Evolutionary conservation across 2,113 vertebrate genomes (phyloP).

Genomic region (Camelus dromedarius): DNA sequence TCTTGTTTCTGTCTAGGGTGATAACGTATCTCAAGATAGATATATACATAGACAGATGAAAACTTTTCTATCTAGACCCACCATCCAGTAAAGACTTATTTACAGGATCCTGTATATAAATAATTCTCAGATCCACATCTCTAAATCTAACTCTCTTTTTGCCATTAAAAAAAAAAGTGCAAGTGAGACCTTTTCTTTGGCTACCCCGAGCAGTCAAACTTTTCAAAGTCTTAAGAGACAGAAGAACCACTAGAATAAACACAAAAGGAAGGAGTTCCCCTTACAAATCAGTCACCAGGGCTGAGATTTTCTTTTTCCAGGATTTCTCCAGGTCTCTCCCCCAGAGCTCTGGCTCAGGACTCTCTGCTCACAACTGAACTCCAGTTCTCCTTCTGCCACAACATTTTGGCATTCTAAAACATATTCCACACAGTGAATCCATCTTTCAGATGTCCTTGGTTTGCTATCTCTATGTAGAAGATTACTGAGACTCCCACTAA

Average conservation of each 20-base stretch:
- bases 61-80: neutral
- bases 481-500: slow-evolving; percentile 8
- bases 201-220: neutral
- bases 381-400: slow-evolving; percentile 15
- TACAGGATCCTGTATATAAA: neutral
- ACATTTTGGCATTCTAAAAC: slow-evolving; percentile 40
- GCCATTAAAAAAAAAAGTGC: neutral
- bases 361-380: slow-evolving; percentile 33
- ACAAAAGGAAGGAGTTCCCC: neutral
- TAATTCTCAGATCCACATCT: neutral
- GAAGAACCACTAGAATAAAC: neutral
- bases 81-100: neutral
- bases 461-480: neutral
- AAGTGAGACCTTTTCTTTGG: neutral
- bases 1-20: neutral
- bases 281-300: neutral
- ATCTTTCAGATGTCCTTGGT: slow-evolving; percentile 49
- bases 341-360: neutral
- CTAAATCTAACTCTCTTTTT: neutral
- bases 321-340: neutral
- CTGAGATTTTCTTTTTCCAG: neutral
- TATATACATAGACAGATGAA: neutral
- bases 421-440: neutral
- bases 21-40: neutral
- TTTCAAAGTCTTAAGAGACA: slow-evolving; percentile 47